Percentiles rank a stretch among this genome's conserved stretches.
Conservation (phyloP, 2,888 invertebrate genomes). For the Calliopum simillimum region DNA sequence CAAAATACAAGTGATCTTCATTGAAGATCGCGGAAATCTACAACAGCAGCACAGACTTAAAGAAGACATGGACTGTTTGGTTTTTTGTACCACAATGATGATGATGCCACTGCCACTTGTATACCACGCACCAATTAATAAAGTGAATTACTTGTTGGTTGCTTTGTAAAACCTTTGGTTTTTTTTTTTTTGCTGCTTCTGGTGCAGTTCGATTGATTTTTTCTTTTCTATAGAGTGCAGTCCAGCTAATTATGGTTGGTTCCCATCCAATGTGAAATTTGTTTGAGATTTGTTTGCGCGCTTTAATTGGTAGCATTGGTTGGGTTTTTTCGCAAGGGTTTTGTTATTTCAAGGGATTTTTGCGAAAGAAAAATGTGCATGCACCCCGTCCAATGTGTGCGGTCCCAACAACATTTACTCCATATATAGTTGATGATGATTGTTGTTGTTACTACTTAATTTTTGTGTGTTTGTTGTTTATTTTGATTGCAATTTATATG, state of each 20-base stretch:
- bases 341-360: neutral
- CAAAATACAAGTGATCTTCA: constrained; percentile 19
- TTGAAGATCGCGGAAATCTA: neutral
- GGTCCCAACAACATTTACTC: constrained; percentile 7
- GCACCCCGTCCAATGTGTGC: neutral
- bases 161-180: neutral
- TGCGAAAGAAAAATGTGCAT: neutral
- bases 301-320: constrained; percentile 19
- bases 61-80: neutral
- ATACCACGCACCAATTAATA: constrained; percentile 21
- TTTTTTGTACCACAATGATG: neutral
- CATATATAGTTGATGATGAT: neutral
- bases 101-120: constrained; percentile 7
- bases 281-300: constrained; percentile 25
- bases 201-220: no score
- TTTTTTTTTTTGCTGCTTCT: no score
- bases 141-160: constrained; percentile 22
- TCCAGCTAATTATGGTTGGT: constrained; percentile 11
- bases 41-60: neutral
- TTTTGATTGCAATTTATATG: constrained; percentile 27
- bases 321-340: constrained; percentile 5
- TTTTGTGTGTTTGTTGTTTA: neutral
- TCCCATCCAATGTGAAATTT: constrained; percentile 4
- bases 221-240: neutral
- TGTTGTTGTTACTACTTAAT: neutral